A percentile compares a stretch with the other conserved stretches of the same genome.
These are phyloP conservation scores for Bovichtus diacanthus DNA, from an alignment of 2,797 vertebrate genomes.

Conservation along the genomic window DNA sequence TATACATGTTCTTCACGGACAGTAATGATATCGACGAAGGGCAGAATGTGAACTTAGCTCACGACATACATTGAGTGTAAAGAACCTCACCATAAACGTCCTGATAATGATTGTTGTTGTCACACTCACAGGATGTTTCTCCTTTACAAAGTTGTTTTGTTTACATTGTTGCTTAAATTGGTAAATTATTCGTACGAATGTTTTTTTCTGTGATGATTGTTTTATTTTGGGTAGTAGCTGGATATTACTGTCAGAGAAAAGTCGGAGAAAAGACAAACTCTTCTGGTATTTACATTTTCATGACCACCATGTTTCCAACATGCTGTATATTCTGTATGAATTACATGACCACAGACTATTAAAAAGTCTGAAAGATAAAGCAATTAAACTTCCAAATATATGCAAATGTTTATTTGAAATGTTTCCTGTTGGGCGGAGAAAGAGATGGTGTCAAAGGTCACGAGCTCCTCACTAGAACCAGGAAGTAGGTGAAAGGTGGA, in stretches of 20 bases:
- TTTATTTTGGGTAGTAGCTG: not conserved
- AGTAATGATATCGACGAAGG: not conserved
- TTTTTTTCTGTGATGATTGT: too few relatives aligned
- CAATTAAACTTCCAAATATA: not conserved
- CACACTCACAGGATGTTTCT: not conserved
- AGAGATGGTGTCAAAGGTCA: conserved; percentile 35
- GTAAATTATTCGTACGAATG: not conserved
- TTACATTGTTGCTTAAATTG: not conserved
- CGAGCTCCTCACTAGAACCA: not conserved
- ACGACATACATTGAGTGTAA: not conserved
- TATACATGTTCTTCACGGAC: not conserved
- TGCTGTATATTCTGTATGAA: not conserved
- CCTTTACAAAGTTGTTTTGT: not conserved
- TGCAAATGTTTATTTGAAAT: not conserved
- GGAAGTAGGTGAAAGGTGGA: conserved; percentile 77
- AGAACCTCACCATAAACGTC: not conserved
- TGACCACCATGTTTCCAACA: not conserved
- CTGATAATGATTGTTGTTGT: conserved; percentile 5
- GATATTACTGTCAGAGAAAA: too few relatives aligned
- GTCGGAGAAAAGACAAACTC: not conserved
- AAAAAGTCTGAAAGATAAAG: not conserved
- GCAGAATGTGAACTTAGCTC: not conserved
- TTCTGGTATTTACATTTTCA: not conserved
- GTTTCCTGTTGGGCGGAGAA: conserved; percentile 20
- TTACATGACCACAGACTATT: not conserved